Base-by-base conservation (phyloP, 2,797 vertebrate species). In the Clamator glandarius region DNA sequence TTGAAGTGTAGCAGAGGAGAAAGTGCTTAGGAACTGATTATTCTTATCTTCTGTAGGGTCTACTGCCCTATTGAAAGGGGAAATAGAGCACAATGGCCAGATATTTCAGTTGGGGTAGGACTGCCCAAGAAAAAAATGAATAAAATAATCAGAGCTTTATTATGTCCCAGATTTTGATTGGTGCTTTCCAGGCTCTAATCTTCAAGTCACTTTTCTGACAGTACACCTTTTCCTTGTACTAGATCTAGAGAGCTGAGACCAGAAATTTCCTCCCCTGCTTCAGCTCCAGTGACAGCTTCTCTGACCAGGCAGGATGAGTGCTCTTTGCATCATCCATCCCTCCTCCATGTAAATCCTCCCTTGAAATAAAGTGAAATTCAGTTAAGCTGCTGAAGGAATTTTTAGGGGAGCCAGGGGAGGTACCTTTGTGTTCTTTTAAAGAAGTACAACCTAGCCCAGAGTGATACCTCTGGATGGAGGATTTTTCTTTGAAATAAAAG, bases 401-500 rank as follows among this genome's bases (percentile, higher is more conserved):
- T 90, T 69, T 54, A 33, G 35, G 12, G 17, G 5, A 55, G 9
- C 7, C 21, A n/a, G 16, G 5, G 6, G 29, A 58, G 5, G 20
- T 36, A 55, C 7, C 2, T 68, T 84, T 77, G 33, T 59, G 11
- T 18, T 91, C 23, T 21, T 87, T 87, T 83, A 17, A 87, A 76
- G 12, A 58, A 46, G 23, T 39, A 55, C 46, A 67, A 51, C 11
- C 23, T 58, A 54, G 20, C 5, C 15, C 33, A n/a, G 25, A 64
- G 11, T 66, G 18, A 63, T 55, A 72, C 9, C 9, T 82, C 51
- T 58, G 59, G 58, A 66, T 26, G 28, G 86, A 84, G 23, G 13
- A 54, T 57, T 69, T 87, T 87, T 94, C 61, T 89, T 89, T 48
- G 46, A 66, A 92, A 92, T 42, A 85, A 93, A 92, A 35, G 29